These are phyloP conservation scores for Sebastes dallii DNA, from an alignment of 2,797 vertebrate species.

Conservation along the genomic window DNA sequence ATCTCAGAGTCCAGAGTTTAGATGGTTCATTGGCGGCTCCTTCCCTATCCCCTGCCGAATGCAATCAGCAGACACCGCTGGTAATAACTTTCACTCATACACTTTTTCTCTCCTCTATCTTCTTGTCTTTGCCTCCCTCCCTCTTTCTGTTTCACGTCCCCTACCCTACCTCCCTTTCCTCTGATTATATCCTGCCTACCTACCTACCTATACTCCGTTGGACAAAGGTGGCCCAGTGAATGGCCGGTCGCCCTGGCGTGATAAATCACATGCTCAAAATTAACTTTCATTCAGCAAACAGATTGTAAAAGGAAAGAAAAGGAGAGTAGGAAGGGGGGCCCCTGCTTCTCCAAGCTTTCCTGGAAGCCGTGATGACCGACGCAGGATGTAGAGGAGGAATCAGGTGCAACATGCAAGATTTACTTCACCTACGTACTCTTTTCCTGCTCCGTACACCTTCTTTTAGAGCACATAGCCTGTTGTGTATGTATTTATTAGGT, in stretches of 20 bases:
- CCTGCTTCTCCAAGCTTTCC: constrained; percentile 44
- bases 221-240: constrained; percentile 80
- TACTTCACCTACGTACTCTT: background rate
- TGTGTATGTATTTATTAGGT: background rate
- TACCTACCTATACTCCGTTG: constrained; percentile 51
- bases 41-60: constrained; percentile 84
- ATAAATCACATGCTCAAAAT: constrained; percentile 88
- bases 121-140: constrained; percentile 27
- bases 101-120: constrained; percentile 42
- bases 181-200: constrained; percentile 40
- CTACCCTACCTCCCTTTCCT: constrained; percentile 11
- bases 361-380: constrained; percentile 79
- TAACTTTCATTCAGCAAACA: constrained; percentile 85
- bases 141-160: constrained; percentile 20
- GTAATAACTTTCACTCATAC: constrained; percentile 84
- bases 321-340: constrained; percentile 43
- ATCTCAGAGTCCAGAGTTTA: constrained; percentile 79
- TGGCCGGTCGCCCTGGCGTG: constrained; percentile 79
- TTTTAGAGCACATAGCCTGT: background rate
- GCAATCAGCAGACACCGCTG: constrained; percentile 90
- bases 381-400: constrained; percentile 85
- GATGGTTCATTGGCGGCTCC: constrained; percentile 82
- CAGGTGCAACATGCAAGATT: constrained; percentile 63
- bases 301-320: constrained; percentile 79
- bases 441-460: background rate